These are phyloP conservation scores for Limanda limanda DNA, from an alignment of 2,113 vertebrate species.

Conservation along the genomic window DNA sequence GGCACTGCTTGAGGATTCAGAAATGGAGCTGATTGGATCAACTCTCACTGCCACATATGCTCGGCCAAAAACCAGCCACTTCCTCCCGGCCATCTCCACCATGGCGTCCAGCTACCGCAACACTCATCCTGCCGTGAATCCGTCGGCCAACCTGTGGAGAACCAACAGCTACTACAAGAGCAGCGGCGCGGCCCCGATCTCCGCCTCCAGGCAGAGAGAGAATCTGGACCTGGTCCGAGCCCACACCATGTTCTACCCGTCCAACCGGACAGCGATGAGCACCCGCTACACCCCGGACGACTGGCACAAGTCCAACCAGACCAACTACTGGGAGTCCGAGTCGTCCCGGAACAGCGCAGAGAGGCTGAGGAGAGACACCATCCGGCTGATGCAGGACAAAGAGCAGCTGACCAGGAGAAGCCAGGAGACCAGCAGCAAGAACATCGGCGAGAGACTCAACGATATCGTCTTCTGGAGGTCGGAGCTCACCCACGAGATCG, in stretches of 20 bases:
- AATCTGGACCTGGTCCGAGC: conserved; percentile 80
- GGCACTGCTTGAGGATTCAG: background rate
- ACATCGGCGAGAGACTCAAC: conserved; percentile 88
- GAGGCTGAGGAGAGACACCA: conserved; percentile 86
- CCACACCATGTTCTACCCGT: conserved; percentile 85
- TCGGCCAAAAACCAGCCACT: conserved; percentile 84
- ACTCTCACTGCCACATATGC: conserved; percentile 83
- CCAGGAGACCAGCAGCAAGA: conserved; percentile 87
- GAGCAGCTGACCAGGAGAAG: conserved; percentile 86
- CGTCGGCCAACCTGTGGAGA: conserved; percentile 85
- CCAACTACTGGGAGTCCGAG: conserved; percentile 88
- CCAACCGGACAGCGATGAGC: conserved; percentile 83
- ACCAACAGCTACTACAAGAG: conserved; percentile 85
- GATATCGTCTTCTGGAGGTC: conserved; percentile 93
- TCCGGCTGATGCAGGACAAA: conserved; percentile 89
- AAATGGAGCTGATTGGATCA: conserved; percentile 88
- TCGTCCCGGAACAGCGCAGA: conserved; percentile 87
- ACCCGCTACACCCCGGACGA: conserved; percentile 89
- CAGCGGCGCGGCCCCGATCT: conserved; percentile 71
- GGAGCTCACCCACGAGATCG: conserved; percentile 89
- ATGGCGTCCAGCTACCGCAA: conserved; percentile 87
- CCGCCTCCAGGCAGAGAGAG: conserved; percentile 76
- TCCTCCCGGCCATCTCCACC: conserved; percentile 89
- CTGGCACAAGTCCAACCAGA: conserved; percentile 90
- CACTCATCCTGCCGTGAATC: conserved; percentile 78